Evolutionary conservation across 2,888 invertebrate genomes (phyloP), one percentile per base, ranked within the genome.

Genomic region (Thecophora atra): DNA sequence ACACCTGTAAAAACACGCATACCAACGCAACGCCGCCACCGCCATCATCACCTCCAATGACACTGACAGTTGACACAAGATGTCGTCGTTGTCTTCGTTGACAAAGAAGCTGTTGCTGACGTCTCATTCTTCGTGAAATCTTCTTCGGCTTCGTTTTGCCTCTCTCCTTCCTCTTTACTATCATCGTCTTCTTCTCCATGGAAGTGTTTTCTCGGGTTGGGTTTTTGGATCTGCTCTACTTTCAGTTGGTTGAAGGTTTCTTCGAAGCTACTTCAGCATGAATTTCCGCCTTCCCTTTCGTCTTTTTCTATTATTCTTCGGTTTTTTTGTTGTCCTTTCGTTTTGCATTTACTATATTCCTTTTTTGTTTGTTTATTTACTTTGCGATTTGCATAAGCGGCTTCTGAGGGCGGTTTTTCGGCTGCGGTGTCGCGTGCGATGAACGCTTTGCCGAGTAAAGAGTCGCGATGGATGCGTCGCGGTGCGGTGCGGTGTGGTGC

Each of bases 381-480:
- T 71, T 72, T 77, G 76, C 79, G 83, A 82, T 82, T 82, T 83
- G 81, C 81, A 83, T 83, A 82, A 82, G 81, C 83, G 81, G 75
- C 80, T 76, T 71, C 67, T 63, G 72, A 66, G 65, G 73, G 72
- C 67, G 68, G 21, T 64, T 54, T 37, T 28, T 54, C 66, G 66
- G 52, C 47, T 21, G 56, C 54, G 68, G 66, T 21, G 63, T 30
- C 54, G 60, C n/a, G 37, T 42, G 15, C 47, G 1, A 30, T n/a
- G 37, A 47, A 74, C 74, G 72, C 72, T 70, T n/a, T n/a, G n/a
- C n/a, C n/a, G n/a, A n/a, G n/a, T n/a, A n/a, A n/a, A n/a, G n/a
- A n/a, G n/a, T n/a, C 72, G 64, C 70, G 74, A 21, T 64, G 78
- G 66, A 72, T 74, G 73, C 74, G 73, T 74, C 74, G 75, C 77